Base-by-base conservation (phyloP, 2,797 vertebrate genomes). In the Dermochelys coriacea region DNA sequence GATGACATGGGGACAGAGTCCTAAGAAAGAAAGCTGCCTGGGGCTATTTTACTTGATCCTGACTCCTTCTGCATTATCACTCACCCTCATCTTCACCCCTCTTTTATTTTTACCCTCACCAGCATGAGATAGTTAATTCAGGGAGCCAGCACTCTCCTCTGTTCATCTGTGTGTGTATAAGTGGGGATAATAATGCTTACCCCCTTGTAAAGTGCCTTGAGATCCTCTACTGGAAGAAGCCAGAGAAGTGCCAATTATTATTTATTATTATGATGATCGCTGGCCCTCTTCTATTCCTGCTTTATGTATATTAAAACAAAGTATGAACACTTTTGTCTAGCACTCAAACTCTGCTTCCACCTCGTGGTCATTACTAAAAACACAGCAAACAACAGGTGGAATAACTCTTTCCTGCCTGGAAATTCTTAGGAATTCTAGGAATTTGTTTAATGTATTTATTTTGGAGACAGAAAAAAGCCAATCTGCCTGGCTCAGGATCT, bases 321-420 rank as follows among this genome's bases (percentile, higher is more conserved):
- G 79, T 85, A 57, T 80, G 49, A 82, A 82, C 61, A 81, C 52
- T 89, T 59, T 77, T 64, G 74, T 77, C 55, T 68, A 80, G 78
- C 47, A 31, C 78, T 79, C 80, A 79, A 78, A 57, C 91, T 93
- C 61, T 93, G 91, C 91, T 89, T 82, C 91, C 91, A 89, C 91
- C 91, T 68, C 78, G 84, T 89, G 91, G 91, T 80, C 16, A 8
- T 71, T 57, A 51, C 91, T 57, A 86, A 93, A 80, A 89, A 27
- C 57, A 81, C 87, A 93, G 80, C 47, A 57, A 51, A 90, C 88
- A 91, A 94, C 97, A 98, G 97, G 97, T 98, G 97, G 97, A 94
- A 89, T 47, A 95, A 93, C 91, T 85, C 92, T 75, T 93, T 87
- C 80, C 34, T 77, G 57, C 85, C 89, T 74, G 77, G 81, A 78